phyloP scores from a whole-genome alignment of 2,113 vertebrate genomes.

The Strix aluco region DNA sequence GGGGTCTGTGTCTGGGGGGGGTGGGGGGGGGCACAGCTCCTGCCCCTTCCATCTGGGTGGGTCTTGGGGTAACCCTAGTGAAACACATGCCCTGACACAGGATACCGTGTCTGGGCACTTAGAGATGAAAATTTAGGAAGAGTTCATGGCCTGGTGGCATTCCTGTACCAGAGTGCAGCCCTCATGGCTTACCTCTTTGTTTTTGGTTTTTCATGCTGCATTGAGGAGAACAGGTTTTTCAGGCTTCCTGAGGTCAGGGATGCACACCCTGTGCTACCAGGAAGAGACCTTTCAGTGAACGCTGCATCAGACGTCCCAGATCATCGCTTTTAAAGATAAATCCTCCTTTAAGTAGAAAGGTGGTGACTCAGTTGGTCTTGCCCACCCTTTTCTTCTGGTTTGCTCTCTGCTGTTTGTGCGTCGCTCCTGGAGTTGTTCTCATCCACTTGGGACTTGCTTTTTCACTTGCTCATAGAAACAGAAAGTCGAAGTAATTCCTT shows the following conservation, averaged over 20 bases:
- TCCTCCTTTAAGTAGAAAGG: neutral
- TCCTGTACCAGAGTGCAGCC: neutral
- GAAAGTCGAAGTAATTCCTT: neutral
- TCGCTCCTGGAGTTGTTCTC: neutral
- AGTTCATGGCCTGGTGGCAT: neutral
- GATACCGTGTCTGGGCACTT: fast-evolving
- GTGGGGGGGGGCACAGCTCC: fast-evolving
- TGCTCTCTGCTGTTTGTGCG: neutral
- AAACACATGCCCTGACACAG: neutral
- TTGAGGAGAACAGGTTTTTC: slow-evolving; percentile 62
- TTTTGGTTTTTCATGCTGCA: slow-evolving; percentile 47
- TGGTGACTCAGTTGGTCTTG: neutral
- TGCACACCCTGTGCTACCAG: slow-evolving; percentile 45
- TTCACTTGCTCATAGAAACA: neutral
- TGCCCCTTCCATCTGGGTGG: neutral
- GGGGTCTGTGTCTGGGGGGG: no score
- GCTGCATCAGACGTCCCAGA: neutral
- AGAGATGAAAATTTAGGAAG: neutral
- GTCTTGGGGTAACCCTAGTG: neutral
- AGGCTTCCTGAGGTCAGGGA: slow-evolving; percentile 62
- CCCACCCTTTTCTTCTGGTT: neutral
- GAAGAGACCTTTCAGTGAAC: slow-evolving; percentile 25
- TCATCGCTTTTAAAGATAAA: slow-evolving; percentile 8
- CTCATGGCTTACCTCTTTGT: neutral
- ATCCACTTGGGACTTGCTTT: neutral